Evolutionary conservation across 2,113 vertebrate genomes (phyloP).

Genomic region (Rhinichthys klamathensis): DNA sequence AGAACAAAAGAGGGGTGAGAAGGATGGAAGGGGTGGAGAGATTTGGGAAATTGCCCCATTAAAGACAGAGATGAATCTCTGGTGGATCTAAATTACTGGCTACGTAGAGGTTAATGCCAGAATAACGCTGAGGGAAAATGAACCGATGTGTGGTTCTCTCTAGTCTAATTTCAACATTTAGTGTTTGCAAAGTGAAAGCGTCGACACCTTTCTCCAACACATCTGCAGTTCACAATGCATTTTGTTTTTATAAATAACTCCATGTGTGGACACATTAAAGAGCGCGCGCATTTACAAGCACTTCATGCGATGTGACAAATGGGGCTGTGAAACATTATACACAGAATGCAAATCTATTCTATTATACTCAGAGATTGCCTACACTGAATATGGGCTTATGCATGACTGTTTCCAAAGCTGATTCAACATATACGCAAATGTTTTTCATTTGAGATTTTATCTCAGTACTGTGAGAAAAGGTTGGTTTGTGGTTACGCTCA

Average conservation of each 20-base stretch:
- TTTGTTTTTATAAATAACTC: conserved; percentile 9
- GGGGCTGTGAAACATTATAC: background rate
- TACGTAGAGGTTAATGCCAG: conserved; percentile 19
- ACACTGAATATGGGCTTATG: background rate
- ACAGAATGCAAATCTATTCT: background rate
- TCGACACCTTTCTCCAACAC: background rate
- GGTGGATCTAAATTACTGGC: conserved; percentile 24
- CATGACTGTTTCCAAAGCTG: background rate
- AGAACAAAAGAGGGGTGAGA: conserved; percentile 43
- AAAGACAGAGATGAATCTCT: conserved; percentile 44
- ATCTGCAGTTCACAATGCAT: conserved; percentile 7
- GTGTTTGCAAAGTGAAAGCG: background rate
- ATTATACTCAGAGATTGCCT: background rate
- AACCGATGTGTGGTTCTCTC: background rate
- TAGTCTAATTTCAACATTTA: background rate
- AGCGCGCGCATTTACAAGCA: conserved; percentile 16
- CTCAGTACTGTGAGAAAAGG: background rate
- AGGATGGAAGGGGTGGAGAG: conserved; percentile 35
- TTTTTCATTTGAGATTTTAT: background rate
- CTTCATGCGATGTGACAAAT: background rate
- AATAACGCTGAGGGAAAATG: conserved; percentile 10
- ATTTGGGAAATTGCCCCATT: conserved; percentile 24
- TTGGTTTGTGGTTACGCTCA: background rate
- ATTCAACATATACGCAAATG: background rate
- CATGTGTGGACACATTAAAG: background rate